Evolutionary conservation across 2,113 vertebrate species (phyloP), one percentile per base, ranked within the genome.

Genomic region (Entomyzon cyanotis): DNA sequence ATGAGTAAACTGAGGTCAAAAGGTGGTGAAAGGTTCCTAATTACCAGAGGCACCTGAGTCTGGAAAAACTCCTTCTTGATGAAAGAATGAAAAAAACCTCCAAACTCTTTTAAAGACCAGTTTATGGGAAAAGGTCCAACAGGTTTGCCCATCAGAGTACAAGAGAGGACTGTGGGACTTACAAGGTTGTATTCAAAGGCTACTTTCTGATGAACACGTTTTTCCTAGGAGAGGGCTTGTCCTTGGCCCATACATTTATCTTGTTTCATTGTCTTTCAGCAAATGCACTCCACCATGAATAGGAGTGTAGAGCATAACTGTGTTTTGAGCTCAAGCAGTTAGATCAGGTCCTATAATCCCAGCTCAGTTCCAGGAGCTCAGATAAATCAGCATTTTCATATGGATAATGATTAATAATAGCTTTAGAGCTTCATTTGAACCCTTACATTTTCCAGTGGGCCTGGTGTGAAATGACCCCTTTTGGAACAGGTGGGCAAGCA

Each of bases 261-360:
- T 85, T 75, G 8, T 78, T 58, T 42, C 30, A 11, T 21, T 11
- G 1, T 60, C 8, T 56, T 82, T 82, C 52, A 58, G 21, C 21
- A 63, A 50, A 3, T 25, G 39, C 16, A 9, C 4, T 59, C 64
- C 42, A 39, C 11, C 15, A 4, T 19, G 46, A 75, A 44, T 30
- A 39, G 10, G 1, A 60, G 6, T 0, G 0, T n/a, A 33, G 25
- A 49, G 3, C 4, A n/a, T 12, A 46, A 31, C 18, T 33, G 5
- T 19, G 4, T 44, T 85, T 78, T 30, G 31, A 76, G 14, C 17
- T 64, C 0, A 0, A 73, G 22, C 33, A 68, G 49, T 18, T 39
- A n/a, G 5, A 35, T 49, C 39, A 52, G 15, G 22, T 60, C 31
- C 35, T 56, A 46, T 70, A 84, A 70, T 31, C 73, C 59, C 18